These are phyloP conservation scores for Octomys mimax DNA, from an alignment of 2,797 vertebrate species.

Conservation along the genomic window DNA sequence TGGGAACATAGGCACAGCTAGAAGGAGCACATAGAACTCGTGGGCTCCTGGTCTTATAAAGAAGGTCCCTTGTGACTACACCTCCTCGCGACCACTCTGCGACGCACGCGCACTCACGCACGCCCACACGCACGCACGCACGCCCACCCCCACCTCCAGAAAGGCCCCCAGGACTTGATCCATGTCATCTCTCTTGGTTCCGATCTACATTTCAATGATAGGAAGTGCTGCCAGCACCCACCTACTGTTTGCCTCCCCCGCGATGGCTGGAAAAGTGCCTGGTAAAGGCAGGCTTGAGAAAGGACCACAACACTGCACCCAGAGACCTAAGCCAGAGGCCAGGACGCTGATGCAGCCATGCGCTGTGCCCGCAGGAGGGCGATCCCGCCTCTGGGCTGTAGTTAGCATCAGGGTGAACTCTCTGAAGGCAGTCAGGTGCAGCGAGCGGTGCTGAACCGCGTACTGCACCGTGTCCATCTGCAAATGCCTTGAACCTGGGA, in stretches of 20 bases:
- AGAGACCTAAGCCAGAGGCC: constrained; percentile 64
- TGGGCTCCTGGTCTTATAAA: background rate
- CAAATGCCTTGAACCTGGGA: constrained; percentile 74
- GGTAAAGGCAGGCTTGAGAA: constrained; percentile 15
- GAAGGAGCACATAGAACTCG: fast-evolving
- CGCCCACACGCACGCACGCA: fast-evolving
- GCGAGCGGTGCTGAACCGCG: constrained; percentile 73
- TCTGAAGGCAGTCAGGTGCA: constrained; percentile 67
- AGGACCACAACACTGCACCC: background rate
- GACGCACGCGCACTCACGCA: fast-evolving
- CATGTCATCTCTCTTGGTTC: background rate
- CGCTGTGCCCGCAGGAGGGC: background rate
- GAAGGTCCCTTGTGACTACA: background rate
- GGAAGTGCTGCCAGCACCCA: constrained; percentile 10
- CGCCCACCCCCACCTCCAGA: fast-evolving
- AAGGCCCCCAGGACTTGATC: background rate
- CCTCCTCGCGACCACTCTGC: background rate
- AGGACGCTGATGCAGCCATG: constrained; percentile 57
- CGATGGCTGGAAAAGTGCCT: constrained; percentile 49
- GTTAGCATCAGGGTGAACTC: constrained; percentile 68
- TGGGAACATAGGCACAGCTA: background rate
- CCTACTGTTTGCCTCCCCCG: constrained; percentile 39
- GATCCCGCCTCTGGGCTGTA: constrained; percentile 73
- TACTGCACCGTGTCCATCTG: constrained; percentile 74
- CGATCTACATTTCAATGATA: constrained; percentile 77